Evolutionary conservation across 2,113 vertebrate species (phyloP), one percentile per base, ranked within the genome.

Genomic region (Aptenodytes forsteri): DNA sequence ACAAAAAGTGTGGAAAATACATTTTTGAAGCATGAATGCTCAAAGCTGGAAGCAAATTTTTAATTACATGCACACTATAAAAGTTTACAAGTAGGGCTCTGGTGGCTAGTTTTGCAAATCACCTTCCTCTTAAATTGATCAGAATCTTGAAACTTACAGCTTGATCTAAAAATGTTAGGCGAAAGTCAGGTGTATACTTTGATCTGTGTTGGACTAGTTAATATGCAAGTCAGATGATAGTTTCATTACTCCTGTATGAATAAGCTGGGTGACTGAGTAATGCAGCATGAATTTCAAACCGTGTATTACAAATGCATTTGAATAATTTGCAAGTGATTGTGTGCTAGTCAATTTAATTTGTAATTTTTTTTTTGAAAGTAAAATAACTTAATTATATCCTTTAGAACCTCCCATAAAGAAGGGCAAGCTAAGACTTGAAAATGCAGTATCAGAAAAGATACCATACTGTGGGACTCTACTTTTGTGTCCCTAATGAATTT

Each of bases 251-350:
- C 73, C 54, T 2, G 0, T 91, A 84, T 87, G 91, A 95, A 89
- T 79, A 93, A 87, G 73, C 27, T 89, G 56, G 40, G 47, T 79
- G 81, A 91, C 80, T 91, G 91, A 94, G 79, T 95, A 96, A 93
- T 87, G 73, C 89, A 82, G 64, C 59, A 84, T 95, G 94, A 95
- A 93, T 96, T 97, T 96, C 77, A 84, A 91, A 83, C 65, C 0
- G 0, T 84, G 79, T 92, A 93, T 93, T 95, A 95, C 90, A 92
- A 96, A 84, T 82, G 72, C 32, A 70, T 94, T 93, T 96, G 72
- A 93, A 96, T 95, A 93, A 95, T 91, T 92, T 82, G 56, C 56
- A 92, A 84, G 82, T 89, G 65, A 84, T 87, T 95, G 56, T 91
- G 81, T 89, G 91, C 49, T 84, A 95, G 83, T 92, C 89, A 84